These are phyloP conservation scores for Chirona hameri DNA, from an alignment of 2,888 invertebrate species.

Conservation along the genomic window DNA sequence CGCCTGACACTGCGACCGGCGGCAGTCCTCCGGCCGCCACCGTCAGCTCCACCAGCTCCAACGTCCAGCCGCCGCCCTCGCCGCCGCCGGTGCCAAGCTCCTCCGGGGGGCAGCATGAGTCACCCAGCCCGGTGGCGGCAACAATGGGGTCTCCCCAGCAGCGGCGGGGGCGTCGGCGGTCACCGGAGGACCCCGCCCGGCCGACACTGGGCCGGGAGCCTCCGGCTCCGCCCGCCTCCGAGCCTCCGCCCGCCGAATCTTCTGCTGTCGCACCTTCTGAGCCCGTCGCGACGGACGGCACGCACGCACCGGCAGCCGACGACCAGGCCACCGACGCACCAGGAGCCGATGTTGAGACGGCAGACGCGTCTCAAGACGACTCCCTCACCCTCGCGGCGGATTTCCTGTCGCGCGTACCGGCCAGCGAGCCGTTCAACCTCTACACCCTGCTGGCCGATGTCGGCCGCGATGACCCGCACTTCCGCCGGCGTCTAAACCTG, in stretches of 20 bases:
- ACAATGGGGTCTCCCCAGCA: background rate
- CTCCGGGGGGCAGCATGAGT: background rate
- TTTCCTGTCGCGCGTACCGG: background rate
- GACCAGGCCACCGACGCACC: background rate
- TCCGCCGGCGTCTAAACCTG: background rate
- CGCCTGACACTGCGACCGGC: too few relatives aligned
- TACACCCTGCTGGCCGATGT: background rate
- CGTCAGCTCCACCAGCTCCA: background rate
- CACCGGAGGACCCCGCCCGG: background rate
- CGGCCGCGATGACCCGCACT: background rate
- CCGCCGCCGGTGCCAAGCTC: background rate
- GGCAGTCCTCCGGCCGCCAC: background rate
- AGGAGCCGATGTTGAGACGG: background rate
- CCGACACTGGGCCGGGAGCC: background rate
- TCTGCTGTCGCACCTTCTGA: background rate
- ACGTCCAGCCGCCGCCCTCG: background rate
- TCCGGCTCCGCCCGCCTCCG: background rate
- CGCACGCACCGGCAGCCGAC: background rate
- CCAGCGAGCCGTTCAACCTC: background rate
- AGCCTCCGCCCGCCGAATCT: background rate
- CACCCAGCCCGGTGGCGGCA: background rate
- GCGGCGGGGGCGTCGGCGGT: background rate
- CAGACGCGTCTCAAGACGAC: background rate
- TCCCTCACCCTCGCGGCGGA: background rate
- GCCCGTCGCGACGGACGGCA: background rate